These are phyloP conservation scores for Tachina lurida DNA, from an alignment of 2,888 invertebrate species.

Conservation along the genomic window DNA sequence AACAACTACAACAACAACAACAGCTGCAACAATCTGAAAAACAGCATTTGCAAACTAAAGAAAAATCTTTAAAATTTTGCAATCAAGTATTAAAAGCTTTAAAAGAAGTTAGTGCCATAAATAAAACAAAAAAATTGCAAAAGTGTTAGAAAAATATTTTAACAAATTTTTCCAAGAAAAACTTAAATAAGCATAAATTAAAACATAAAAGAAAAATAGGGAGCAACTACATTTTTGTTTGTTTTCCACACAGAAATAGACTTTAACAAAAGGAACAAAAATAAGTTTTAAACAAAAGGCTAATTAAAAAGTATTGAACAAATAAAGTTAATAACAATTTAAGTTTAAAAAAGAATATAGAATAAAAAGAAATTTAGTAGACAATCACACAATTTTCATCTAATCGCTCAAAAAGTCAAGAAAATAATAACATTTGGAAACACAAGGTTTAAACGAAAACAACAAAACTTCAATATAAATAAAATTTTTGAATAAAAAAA, in stretches of 20 bases:
- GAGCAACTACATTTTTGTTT: neutral
- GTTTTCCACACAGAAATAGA: conserved; percentile 10
- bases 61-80: conserved; percentile 53
- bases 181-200: neutral
- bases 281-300: neutral
- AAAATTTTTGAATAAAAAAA: conserved; percentile 27
- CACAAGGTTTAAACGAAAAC: conserved; percentile 21
- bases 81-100: conserved; percentile 58
- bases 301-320: conserved; percentile 2
- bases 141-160: conserved; percentile 41
- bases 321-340: neutral
- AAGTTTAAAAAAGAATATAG: neutral
- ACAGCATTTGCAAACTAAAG: conserved; percentile 40
- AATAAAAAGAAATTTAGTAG: neutral
- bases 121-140: conserved; percentile 47
- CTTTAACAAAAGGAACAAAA: neutral
- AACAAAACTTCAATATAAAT: conserved; percentile 38
- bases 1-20: conserved; percentile 61
- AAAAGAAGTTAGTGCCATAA: conserved; percentile 49
- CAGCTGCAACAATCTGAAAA: conserved; percentile 31
- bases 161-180: conserved; percentile 6
- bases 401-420: neutral
- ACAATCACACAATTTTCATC: conserved; percentile 21
- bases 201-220: neutral
- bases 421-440: neutral